Base-by-base conservation (phyloP, 2,113 vertebrate genomes). In the Zapus hudsonius region DNA sequence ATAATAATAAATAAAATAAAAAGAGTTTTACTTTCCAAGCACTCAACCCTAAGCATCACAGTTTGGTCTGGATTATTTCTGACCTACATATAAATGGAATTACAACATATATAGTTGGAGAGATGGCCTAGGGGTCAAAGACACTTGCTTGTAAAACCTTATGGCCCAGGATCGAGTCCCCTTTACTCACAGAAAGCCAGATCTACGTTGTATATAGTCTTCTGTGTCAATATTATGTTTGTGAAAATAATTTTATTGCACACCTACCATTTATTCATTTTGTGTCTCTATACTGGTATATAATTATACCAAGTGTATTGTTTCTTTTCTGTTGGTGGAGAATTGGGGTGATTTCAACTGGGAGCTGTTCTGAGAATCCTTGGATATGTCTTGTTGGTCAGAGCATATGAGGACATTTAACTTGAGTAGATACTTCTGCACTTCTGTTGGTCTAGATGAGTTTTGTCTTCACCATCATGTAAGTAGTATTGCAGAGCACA, bases 61-160 rank as follows among this genome's bases (percentile, higher is more conserved):
- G 3, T 90, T 93, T 36, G 33, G 36, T 69, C 59, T 63, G 55
- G 33, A 31, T 89, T 91, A 52, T 82, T 90, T 87, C 40, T 82
- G 38, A 33, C 72, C 9, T 23, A 23, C 38, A 2, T 47, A 29
- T 31, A 57, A 80, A 27, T 61, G n/a, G 47, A 61, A 76, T 25
- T 13, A 72, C 6, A 23, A 25, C 52, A 52, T 52, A 10, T 52
- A 10, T 52, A 52, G 52, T 52, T 52, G 52, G 52, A 52, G 52
- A 12, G 52, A 52, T 52, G 52, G 52, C 52, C 16, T 15, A 52
- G 52, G 52, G 52, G 12, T 47, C 16, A 52, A 52, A 52, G 16
- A 12, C 6, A 52, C 52, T 52, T 52, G 52, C 52, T 52, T 52
- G 52, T 15, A 52, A 52, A 52, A 15, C 52, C 52, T 52, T 10